Evolutionary conservation across 2,888 invertebrate genomes (phyloP), one percentile per base, ranked within the genome.

Genomic region (Baccha elongata): DNA sequence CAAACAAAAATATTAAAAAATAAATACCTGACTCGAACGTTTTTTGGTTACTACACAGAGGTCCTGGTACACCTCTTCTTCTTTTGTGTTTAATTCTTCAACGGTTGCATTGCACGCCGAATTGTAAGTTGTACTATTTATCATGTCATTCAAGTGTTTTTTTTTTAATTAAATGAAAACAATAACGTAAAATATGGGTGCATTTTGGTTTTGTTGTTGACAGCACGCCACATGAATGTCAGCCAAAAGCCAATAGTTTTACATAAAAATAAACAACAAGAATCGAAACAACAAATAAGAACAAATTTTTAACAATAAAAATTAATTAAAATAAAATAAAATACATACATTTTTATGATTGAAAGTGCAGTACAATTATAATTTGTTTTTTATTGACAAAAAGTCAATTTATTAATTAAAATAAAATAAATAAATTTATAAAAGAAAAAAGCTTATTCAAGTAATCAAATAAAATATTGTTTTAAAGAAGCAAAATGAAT

Each of bases 11-110:
- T 19, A 44, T 10, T 1, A 42, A 52, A 64, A 64, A 50, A 53
- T 26, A 72, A 80, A 71, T 80, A 84, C 79, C 83, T 83, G 83
- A 87, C 91, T 91, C 86, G 91, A 90, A 87, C 91, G 83, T 46
- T 83, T 83, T 78, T 83, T 83, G 50, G 73, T 83, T 37, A 83
- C 73, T 78, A 83, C 83, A 68, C 83, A 83, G 72, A 83, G 93
- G 93, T 97, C 97, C 92, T 97, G 97, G 93, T 98, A 98, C 91
- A 97, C 96, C 92, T 97, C 96, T 91, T 98, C 97, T 90, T 96
- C 96, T 92, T 94, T 94, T 85, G 90, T 89, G 87, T 91, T 90
- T 86, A 88, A 88, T 86, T 91, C 91, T 86, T 91, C 90, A 86
- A 87, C 89, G 85, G 88, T 88, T 87, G 89, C 90, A 87, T 91